Conservation (phyloP, 2,797 vertebrate species). For the Mus caroli region DNA sequence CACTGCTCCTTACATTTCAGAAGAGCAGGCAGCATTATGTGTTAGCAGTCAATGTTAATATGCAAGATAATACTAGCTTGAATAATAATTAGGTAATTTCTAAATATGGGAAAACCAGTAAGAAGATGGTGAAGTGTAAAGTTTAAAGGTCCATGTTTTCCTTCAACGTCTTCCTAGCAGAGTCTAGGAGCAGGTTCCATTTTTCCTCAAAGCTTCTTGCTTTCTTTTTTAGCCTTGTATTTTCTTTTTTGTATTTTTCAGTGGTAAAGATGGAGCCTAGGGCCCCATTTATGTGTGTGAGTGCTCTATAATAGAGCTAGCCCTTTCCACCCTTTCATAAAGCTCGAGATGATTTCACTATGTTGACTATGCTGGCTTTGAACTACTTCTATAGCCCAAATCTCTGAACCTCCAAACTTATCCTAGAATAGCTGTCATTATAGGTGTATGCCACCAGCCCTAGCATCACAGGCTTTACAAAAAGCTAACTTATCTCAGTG, state of each 20-base stretch:
- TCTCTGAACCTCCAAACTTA: neutral
- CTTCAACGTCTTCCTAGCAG: neutral
- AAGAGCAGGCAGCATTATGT: neutral
- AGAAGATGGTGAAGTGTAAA: conserved; percentile 47
- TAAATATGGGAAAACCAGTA: conserved; percentile 59
- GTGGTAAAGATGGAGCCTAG: neutral
- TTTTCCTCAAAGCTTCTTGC: neutral
- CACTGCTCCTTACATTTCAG: conserved; percentile 23
- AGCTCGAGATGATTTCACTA: neutral
- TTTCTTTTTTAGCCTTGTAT: neutral
- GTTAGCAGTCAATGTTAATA: neutral
- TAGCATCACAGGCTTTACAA: neutral
- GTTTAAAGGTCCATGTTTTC: conserved; percentile 59
- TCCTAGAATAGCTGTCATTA: neutral
- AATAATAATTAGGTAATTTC: conserved; percentile 34
- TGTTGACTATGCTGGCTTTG: neutral
- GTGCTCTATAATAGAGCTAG: neutral
- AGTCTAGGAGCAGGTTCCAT: neutral
- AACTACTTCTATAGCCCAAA: neutral
- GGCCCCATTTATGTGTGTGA: neutral
- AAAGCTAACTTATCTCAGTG: neutral
- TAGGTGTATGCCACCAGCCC: neutral
- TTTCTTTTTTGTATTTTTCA: neutral
- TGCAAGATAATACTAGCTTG: neutral
- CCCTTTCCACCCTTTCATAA: neutral